These are phyloP conservation scores for Zosterops hypoxanthus DNA, from an alignment of 2,113 vertebrate genomes.

Conservation along the genomic window DNA sequence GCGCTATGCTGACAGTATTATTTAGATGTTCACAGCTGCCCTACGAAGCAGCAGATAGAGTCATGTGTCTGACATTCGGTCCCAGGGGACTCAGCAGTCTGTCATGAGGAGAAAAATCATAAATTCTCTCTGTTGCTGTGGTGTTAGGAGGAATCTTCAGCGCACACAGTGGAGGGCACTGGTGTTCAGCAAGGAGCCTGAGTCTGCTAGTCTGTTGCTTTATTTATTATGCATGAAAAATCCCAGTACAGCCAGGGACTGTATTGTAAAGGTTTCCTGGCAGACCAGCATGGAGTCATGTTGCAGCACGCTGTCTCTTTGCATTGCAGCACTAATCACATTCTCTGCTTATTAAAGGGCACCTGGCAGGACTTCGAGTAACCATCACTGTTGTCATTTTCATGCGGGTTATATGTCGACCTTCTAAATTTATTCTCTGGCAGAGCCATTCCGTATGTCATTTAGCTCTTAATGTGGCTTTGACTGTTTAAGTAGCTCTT, in stretches of 20 bases:
- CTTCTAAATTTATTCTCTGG: background rate
- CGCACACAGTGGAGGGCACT: background rate
- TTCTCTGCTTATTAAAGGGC: slow-evolving; percentile 63
- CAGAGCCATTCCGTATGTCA: background rate
- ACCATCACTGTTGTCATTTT: slow-evolving; percentile 3
- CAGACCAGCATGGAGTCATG: slow-evolving; percentile 59
- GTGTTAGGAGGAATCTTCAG: background rate
- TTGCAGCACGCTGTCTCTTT: slow-evolving; percentile 56
- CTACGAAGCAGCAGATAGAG: background rate
- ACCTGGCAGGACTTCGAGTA: slow-evolving; percentile 57
- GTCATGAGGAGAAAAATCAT: slow-evolving; percentile 14
- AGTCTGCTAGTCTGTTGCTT: slow-evolving; percentile 11
- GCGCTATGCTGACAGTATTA: background rate
- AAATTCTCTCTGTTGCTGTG: background rate
- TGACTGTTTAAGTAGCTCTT: background rate
- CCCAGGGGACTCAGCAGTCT: background rate
- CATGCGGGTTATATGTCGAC: background rate
- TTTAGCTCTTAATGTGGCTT: background rate
- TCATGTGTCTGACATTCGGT: background rate
- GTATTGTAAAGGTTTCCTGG: slow-evolving; percentile 58
- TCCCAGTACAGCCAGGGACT: slow-evolving; percentile 16
- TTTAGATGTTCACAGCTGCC: background rate
- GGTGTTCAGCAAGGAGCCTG: slow-evolving; percentile 45
- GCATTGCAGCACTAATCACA: slow-evolving; percentile 49
- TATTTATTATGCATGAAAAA: slow-evolving; percentile 70